Base-by-base conservation (phyloP, 2,888 invertebrate genomes). In the Drosophila merina region DNA sequence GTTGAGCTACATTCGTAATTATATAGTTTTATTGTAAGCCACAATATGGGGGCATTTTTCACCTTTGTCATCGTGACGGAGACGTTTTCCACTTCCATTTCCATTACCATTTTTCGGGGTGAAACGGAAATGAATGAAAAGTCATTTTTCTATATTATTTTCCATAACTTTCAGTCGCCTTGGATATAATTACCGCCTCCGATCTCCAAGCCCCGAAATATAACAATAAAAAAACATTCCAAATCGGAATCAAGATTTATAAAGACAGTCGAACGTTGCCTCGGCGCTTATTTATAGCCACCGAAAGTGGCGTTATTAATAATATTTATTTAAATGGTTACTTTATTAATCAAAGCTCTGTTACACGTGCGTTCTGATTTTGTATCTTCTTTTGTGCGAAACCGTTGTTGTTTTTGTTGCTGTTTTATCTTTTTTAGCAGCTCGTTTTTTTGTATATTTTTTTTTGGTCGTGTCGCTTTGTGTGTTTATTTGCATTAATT, bases 351-450 rank as follows among this genome's bases (percentile, higher is more conserved):
- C 83, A 88, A 79, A 78, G 68, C 72, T 72, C 59, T 69, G 68
- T 78, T 87, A 85, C 88, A 89, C 85, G 71, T 84, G 82, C 82
- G 88, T 84, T 86, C 88, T 85, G 75, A 79, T 88, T 85, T 75
- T 71, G 63, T 73, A 69, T 58, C 63, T 70, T 62, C 54, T 72
- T 58, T 63, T 76, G 60, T 70, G 56, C 26, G 30, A 69, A 71
- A 74, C 76, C 68, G 59, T 74, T 60, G 72, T 72, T 72, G 69
- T 74, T 60, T 71, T 72, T 72, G 69, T 72, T 68, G 28, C 54
- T 45, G 20, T 10, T 57, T 12, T 67, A 54, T 66, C 62, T 71
- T 55, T 75, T 55, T 72, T 72, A 59, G 70, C 68, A 75, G 72
- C 83, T 79, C 82, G 76, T 81, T 77, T 79, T 63, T 58, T 20